phyloP scores from a whole-genome alignment of 1,140 invertebrate species.

The Latrodectus geometricus region DNA sequence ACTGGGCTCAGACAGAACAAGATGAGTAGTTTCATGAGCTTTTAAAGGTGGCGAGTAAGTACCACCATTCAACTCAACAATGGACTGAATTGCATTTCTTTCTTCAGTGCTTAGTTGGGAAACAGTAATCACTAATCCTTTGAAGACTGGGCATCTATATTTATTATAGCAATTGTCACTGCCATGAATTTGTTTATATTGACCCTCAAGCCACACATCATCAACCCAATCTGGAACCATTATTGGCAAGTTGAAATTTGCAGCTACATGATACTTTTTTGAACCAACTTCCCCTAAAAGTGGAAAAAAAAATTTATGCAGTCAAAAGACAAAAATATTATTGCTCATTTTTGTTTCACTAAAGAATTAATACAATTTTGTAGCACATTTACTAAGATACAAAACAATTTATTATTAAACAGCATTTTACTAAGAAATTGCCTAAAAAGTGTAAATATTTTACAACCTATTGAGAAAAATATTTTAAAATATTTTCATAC shows the following conservation, averaged over 20 bases:
- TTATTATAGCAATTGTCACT: conserved; percentile 76
- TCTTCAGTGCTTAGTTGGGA: conserved; percentile 78
- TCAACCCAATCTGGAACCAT: conserved; percentile 84
- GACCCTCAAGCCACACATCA: conserved; percentile 78
- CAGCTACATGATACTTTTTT: conserved; percentile 74
- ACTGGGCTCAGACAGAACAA: conserved; percentile 72
- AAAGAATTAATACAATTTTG: no score
- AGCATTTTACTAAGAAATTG: no score
- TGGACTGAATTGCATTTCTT: conserved; percentile 78
- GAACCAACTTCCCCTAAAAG: conserved; percentile 69
- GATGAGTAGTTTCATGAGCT: conserved; percentile 72
- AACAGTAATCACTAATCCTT: conserved; percentile 81
- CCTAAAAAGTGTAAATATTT: no score
- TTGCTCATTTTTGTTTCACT: no score
- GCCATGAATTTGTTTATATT: conserved; percentile 75
- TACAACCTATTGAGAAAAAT: no score
- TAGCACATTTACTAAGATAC: no score
- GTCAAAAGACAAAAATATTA: no score
- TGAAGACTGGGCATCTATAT: conserved; percentile 82
- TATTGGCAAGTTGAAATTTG: conserved; percentile 77
- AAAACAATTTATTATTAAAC: no score
- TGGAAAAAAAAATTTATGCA: neutral
- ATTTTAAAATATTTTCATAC: no score
- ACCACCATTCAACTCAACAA: conserved; percentile 80
- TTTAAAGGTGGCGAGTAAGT: conserved; percentile 72